These are phyloP conservation scores for Hedychridium roseum DNA, from an alignment of 2,888 invertebrate genomes.

Conservation along the genomic window DNA sequence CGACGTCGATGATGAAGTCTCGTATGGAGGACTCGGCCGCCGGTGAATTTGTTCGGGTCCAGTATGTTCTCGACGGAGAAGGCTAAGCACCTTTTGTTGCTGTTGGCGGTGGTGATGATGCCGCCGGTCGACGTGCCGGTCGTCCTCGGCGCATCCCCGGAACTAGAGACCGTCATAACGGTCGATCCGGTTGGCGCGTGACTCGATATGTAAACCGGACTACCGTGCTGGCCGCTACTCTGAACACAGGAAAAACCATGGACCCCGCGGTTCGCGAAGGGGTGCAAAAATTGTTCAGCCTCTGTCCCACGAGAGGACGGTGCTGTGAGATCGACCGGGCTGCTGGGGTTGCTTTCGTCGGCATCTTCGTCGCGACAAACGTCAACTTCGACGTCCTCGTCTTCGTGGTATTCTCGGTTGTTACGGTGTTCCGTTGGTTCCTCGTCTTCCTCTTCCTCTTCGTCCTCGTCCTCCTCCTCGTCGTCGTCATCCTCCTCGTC, in stretches of 20 bases:
- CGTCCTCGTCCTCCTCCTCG: constrained; percentile 43
- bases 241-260: constrained; percentile 50
- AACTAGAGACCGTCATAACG: constrained; percentile 45
- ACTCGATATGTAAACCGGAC: constrained; percentile 38
- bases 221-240: constrained; percentile 36
- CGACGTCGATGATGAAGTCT: constrained; percentile 50
- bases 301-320: constrained; percentile 52
- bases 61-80: constrained; percentile 92
- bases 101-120: constrained; percentile 52
- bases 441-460: constrained; percentile 50
- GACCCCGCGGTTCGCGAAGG: constrained; percentile 43
- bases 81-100: constrained; percentile 74
- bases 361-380: constrained; percentile 54
- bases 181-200: constrained; percentile 47
- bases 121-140: constrained; percentile 41
- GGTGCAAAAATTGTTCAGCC: constrained; percentile 48
- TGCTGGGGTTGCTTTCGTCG: constrained; percentile 58
- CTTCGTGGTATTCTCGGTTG: constrained; percentile 49
- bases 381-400: constrained; percentile 54
- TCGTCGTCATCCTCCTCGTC: constrained; percentile 32
- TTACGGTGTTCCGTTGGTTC: constrained; percentile 39
- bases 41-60: constrained; percentile 90
- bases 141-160: constrained; percentile 37
- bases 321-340: constrained; percentile 63
- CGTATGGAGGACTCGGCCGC: constrained; percentile 60